Evolutionary conservation across 2,113 vertebrate genomes (phyloP).

Genomic region (Trematocara macrostoma): DNA sequence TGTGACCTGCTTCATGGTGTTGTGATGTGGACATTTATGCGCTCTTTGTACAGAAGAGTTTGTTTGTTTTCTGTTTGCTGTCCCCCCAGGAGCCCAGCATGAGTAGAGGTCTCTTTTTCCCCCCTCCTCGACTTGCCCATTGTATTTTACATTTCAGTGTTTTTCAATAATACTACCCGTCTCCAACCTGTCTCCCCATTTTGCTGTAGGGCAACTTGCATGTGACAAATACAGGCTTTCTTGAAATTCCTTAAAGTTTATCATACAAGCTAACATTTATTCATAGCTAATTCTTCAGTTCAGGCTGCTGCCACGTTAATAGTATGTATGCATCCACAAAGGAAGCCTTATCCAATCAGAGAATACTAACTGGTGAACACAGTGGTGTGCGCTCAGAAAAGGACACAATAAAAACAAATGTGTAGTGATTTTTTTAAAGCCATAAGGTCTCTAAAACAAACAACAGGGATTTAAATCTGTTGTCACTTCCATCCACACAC

Average conservation of each 20-base stretch:
- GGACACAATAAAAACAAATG: too few relatives aligned
- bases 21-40: not conserved
- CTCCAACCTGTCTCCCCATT: accelerated
- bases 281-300: not conserved
- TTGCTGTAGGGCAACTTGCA: not conserved
- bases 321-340: not conserved
- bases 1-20: not conserved
- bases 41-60: not conserved
- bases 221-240: not conserved
- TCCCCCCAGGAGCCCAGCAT: not conserved
- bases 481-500: not conserved
- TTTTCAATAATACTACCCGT: not conserved
- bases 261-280: not conserved
- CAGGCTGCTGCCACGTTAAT: not conserved
- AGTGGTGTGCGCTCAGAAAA: too few relatives aligned
- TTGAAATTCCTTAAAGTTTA: not conserved
- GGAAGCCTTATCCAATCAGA: not conserved
- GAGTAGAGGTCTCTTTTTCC: accelerated
- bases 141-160: not conserved
- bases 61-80: not conserved
- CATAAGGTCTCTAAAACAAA: too few relatives aligned
- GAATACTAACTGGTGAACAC: not conserved
- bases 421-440: too few relatives aligned
- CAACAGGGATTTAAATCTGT: too few relatives aligned
- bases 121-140: not conserved